Base-by-base conservation (phyloP, 2,888 invertebrate genomes). In the Nomada flava region DNA sequence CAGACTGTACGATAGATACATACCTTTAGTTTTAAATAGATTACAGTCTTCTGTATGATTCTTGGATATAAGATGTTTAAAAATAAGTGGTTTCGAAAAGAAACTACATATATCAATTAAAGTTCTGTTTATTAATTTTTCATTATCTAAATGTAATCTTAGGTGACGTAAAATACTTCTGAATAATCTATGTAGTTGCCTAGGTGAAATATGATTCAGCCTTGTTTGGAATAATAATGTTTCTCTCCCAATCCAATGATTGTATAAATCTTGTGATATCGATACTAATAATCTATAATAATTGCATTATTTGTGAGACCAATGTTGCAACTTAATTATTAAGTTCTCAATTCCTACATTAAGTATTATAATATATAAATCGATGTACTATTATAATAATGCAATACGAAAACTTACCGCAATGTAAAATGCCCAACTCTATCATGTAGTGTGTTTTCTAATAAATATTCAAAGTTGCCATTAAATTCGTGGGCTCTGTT, bases 391-490 rank as follows among this genome's bases (percentile, higher is more conserved):
- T n/a, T 2, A 3, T 57, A 26, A 18, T 29, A 10, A 44, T n/a
- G 1, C 11, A 5, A 55, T 23, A 29, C 72, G 23, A 53, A 5
- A n/a, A 59, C 94, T 84, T 95, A 93, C 91, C 95, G 95, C 20
- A 95, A 90, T 87, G 94, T 94, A 88, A 95, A 96, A 91, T 96
- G 96, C 53, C 96, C 95, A 62, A 95, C 94, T 82, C 95, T 95
- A 87, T 96, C 96, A 83, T 95, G 94, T 13, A 94, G 86, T 79
- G 95, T 95, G 83, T 95, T 95, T 92, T 96, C 96, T 18, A 95
- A 91, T 60, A 96, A 93, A 92, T 95, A 95, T 92, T 95, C 95
- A 77, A 93, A 93, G 77, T 93, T 92, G 63, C 95, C 95, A 67
- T 88, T 86, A 79, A 95, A 95, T 81, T 86, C 84, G 18, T 87